Conservation (phyloP, 2,888 invertebrate species). For the Caenorhabditis macrosperma region DNA sequence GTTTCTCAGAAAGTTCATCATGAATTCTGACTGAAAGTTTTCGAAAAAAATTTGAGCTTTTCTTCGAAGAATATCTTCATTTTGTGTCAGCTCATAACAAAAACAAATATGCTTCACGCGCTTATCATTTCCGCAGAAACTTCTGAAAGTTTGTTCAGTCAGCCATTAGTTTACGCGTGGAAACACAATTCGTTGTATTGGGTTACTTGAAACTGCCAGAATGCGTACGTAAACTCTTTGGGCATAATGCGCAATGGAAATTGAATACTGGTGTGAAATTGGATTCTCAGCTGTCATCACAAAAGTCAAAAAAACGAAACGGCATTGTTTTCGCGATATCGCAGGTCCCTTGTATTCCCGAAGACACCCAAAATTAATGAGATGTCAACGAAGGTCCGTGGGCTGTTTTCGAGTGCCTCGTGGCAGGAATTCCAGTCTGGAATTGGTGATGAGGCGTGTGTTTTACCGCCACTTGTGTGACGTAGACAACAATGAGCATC, state of each 20-base stretch:
- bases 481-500: constrained; percentile 4
- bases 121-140: too few relatives aligned
- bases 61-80: too few relatives aligned
- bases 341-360: constrained; percentile 3
- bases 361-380: constrained; percentile 44
- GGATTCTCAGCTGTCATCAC: constrained; percentile 2
- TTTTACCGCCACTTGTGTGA: constrained; percentile 9
- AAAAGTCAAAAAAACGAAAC: constrained; percentile 11
- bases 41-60: too few relatives aligned
- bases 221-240: not conserved
- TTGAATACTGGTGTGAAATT: constrained; percentile 46
- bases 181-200: too few relatives aligned
- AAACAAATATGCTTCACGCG: too few relatives aligned
- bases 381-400: not conserved
- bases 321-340: constrained; percentile 19
- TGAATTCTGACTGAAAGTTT: not conserved
- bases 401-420: constrained; percentile 6
- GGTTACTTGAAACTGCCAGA: not conserved
- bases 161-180: too few relatives aligned
- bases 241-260: constrained; percentile 23
- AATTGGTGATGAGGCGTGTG: constrained; percentile 1
- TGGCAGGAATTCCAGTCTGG: not conserved
- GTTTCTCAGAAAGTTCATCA: not conserved
- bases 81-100: too few relatives aligned
- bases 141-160: not conserved